Evolutionary conservation across 2,888 invertebrate species (phyloP), one percentile per base, ranked within the genome.

Genomic region (Liopterus haemorrhoidalis): DNA sequence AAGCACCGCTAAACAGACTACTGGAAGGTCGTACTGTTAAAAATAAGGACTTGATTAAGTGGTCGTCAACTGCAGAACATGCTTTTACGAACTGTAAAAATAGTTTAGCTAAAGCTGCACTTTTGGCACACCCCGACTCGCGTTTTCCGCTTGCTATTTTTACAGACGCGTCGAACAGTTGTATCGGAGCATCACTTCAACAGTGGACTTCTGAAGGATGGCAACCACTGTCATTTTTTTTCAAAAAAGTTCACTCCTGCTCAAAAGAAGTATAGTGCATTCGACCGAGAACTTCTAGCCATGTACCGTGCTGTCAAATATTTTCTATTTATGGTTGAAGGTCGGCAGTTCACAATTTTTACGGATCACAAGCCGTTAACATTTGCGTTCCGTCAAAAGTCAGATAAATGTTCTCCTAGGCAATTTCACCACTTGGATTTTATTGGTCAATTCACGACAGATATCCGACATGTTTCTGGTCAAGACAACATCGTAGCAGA

Each of bases 401-500:
- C 53, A 6, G 58, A 59, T 3, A 59, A 59, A 41, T n/a, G n/a
- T n/a, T n/a, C 62, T 2, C 65, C 63, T 0, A 42, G 64, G 3
- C 63, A 67, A 46, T 51, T 55, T 9, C 40, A 62, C 3, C 57
- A 67, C 8, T 46, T 67, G 1, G 55, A 60, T 41, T 62, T 52
- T 14, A 62, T 66, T 15, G 36, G 56, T 0, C 61, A 66, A 44
- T 67, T 66, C 48, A 57, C 62, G 0, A 64, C 60, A 0, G 59
- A 63, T 37, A 60, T 66, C 3, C 42, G 50, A 3, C 56, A 65
- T 47, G 54, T 67, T 2, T 36, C 56, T 2, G 62, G 65, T 0
- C 48, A 54, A 21, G 53, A 59, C 14, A 66, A 68, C 32, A 45
- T 58, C 0, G 60, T 63, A 0, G 65, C 65, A 0, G 67, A 67